Evolutionary conservation across 2,888 invertebrate genomes (phyloP), one percentile per base, ranked within the genome.

Genomic region (Lasioglossum lativentre): DNA sequence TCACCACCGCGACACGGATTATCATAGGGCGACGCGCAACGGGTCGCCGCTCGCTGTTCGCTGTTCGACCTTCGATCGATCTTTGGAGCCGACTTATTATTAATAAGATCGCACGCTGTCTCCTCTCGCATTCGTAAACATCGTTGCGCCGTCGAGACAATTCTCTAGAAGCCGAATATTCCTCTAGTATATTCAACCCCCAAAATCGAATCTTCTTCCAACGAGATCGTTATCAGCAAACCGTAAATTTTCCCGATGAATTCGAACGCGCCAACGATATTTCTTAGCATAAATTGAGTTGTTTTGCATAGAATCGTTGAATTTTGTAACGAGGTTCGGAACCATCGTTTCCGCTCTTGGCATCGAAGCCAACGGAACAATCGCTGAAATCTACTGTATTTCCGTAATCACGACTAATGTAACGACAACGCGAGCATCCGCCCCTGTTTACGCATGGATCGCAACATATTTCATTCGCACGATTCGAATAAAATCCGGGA

Each of bases 11-110:
- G n/a, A 45, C 52, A 34, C 12, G 80, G 78, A 89, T 89, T 86
- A 89, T 86, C 84, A 80, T 82, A 85, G 85, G 81, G 80, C 87
- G 85, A 87, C 87, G 66, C 59, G 27, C 27, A 27, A 59, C 16
- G 80, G 47, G 47, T 68, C 68, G 59, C n/a, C 27, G 27, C 30
- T 45, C 45, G 45, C 45, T 45, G 45, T 45, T 68, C 38, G 68
- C 40, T 40, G 42, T 63, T 75, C 63, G 63, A 42, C n/a, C 68
- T 77, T 5, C 68, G 68, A 77, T 70, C 76, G 68, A 47, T 77
- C 76, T 68, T 47, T 10, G 34, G 34, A 68, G 47, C 47, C 68
- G 68, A 66, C 59, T 63, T 63, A 63, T 63, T 63, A 23, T 66
- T 66, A 66, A 34, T 19, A 66, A 34, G 66, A 66, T 66, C 34